phyloP scores from a whole-genome alignment of 2,888 invertebrate genomes.

The Apotomis capreana region DNA sequence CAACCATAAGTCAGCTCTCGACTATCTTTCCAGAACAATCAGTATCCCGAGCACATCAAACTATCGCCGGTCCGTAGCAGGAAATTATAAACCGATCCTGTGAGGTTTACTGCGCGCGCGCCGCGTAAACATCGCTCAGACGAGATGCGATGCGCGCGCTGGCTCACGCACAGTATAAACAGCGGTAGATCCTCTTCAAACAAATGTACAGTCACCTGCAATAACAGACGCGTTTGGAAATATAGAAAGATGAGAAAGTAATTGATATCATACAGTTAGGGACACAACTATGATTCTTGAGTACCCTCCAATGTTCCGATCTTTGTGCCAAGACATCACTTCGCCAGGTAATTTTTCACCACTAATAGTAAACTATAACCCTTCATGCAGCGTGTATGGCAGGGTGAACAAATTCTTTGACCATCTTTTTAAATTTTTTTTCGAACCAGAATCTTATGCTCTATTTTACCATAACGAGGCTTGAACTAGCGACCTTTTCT shows the following conservation, averaged over 20 bases:
- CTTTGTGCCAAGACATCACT: too few species aligned
- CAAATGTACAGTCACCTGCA: background rate
- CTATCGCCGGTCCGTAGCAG: conserved; percentile 16
- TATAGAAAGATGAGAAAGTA: background rate
- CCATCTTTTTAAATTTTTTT: too few species aligned
- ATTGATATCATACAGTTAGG: too few species aligned
- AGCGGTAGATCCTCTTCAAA: background rate
- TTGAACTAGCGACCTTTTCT: too few species aligned
- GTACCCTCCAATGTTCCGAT: too few species aligned
- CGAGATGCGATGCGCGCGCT: background rate
- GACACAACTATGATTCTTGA: too few species aligned
- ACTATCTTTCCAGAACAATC: conserved; percentile 25
- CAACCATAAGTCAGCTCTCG: background rate
- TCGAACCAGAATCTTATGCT: too few species aligned
- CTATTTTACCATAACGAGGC: too few species aligned
- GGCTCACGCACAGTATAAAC: background rate
- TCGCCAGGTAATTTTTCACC: too few species aligned
- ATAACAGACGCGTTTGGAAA: background rate
- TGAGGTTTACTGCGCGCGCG: conserved; percentile 34
- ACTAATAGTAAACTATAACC: too few species aligned
- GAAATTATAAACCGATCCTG: conserved; percentile 37
- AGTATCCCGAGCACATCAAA: conserved; percentile 14
- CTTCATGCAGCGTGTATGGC: too few species aligned
- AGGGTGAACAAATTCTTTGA: too few species aligned
- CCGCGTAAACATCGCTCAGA: conserved; percentile 13